Evolutionary conservation across 2,797 vertebrate genomes (phyloP), one percentile per base, ranked within the genome.

Genomic region (Karalla daura): DNA sequence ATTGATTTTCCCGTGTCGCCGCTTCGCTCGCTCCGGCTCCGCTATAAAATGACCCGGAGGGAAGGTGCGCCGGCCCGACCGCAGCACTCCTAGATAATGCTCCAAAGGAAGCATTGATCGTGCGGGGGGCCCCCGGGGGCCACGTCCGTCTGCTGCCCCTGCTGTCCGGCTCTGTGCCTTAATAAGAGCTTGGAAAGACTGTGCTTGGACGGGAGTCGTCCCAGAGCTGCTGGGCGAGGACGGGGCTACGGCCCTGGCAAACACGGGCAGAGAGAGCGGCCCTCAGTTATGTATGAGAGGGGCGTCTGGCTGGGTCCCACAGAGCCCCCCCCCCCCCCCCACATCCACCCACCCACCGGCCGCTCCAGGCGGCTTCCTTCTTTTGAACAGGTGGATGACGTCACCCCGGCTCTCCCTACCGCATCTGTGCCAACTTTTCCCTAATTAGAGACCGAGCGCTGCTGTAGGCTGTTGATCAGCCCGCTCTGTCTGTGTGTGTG

Each of bases 371-470:
- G 69, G 59, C 40, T 25, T 17, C 10, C 0, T 52, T 43, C 30
- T 23, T 28, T 40, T n/a, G 17, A 37, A 28, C 44, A 79, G 70
- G 63, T 81, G 53, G 50, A 83, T 60, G 75, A 79, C 53, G 14
- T 79, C 66, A 65, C 63, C n/a, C n/a, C 21, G 7, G 24, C 50
- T 53, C 37, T 1, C 46, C 54, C 54, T 40, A 12, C n/a, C 56
- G 53, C 65, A 64, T 81, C 63, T 82, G 53, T 76, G 65, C 45
- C 69, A 65, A 6, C 54, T 46, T 65, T 69, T 74, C 18, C n/a
- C 63, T 73, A 80, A 83, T 83, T 76, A 82, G 80, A 70, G 25
- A 24, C 44, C 4, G 40, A 70, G 73, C 71, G 28, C 44, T 65
- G 61, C 78, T 65, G 27, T 0, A 56, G 64, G 84, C 73, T 79